These are phyloP conservation scores for Smittia aterrima DNA, from an alignment of 2,888 invertebrate genomes.

Conservation along the genomic window DNA sequence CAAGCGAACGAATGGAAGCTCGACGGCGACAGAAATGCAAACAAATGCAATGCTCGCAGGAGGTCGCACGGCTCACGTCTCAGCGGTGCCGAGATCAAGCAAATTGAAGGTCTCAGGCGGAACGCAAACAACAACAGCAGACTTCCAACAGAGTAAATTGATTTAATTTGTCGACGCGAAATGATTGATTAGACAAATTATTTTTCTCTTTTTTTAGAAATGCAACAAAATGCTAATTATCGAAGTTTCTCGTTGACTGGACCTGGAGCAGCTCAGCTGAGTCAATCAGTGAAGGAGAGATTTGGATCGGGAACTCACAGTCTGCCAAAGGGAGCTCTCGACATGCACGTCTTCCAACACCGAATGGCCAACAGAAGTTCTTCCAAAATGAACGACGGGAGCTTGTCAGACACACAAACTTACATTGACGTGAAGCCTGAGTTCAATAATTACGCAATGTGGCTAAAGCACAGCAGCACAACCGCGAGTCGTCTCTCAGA, in stretches of 20 bases:
- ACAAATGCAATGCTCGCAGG: slow-evolving; percentile 50
- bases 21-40: slow-evolving; percentile 49
- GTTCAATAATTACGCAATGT: slow-evolving; percentile 80
- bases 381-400: slow-evolving; percentile 71
- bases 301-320: slow-evolving; percentile 81
- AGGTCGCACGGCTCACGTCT: slow-evolving; percentile 75
- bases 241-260: slow-evolving; percentile 84
- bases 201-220: slow-evolving; percentile 38
- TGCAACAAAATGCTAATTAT: slow-evolving; percentile 62
- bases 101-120: slow-evolving; percentile 89
- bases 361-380: slow-evolving; percentile 55
- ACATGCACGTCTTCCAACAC: slow-evolving; percentile 61
- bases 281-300: slow-evolving; percentile 83
- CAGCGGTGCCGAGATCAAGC: slow-evolving; percentile 74
- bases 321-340: slow-evolving; percentile 72
- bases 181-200: slow-evolving; percentile 18
- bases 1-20: slow-evolving; percentile 68
- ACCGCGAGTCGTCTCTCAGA: slow-evolving; percentile 73
- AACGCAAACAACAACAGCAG: slow-evolving; percentile 82
- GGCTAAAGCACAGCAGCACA: slow-evolving; percentile 83
- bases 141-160: slow-evolving; percentile 66
- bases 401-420: slow-evolving; percentile 81
- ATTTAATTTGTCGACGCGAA: slow-evolving; percentile 7
- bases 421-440: slow-evolving; percentile 71
- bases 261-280: slow-evolving; percentile 80